Conservation (phyloP, 2,888 invertebrate species). For the Spodoptera littoralis region DNA sequence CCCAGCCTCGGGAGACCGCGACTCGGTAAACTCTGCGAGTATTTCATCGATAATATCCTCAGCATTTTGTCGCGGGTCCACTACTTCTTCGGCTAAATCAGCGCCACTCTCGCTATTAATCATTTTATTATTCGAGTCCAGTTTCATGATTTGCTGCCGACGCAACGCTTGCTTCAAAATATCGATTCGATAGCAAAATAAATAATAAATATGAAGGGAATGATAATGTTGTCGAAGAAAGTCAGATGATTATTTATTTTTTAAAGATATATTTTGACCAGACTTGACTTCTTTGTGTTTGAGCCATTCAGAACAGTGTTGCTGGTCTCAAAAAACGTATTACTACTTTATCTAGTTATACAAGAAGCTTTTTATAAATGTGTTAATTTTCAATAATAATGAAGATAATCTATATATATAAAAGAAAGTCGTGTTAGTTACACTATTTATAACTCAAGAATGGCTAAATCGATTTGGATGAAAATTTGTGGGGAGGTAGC, state of each 20-base stretch:
- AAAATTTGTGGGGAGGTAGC: too few relatives aligned
- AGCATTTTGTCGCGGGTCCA: slow-evolving; percentile 83
- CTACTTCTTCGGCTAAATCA: slow-evolving; percentile 81
- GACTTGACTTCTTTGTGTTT: slow-evolving; percentile 17
- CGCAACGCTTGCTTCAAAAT: slow-evolving; percentile 54
- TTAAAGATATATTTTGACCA: neutral
- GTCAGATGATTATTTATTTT: slow-evolving; percentile 80
- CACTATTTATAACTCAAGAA: too few relatives aligned
- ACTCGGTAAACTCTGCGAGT: slow-evolving; percentile 83
- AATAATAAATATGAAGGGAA: slow-evolving; percentile 72
- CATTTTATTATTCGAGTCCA: slow-evolving; percentile 86
- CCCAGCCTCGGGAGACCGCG: slow-evolving; percentile 73
- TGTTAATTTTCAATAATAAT: too few relatives aligned
- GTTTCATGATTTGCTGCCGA: slow-evolving; percentile 76
- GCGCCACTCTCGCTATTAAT: slow-evolving; percentile 81
- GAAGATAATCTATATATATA: too few relatives aligned
- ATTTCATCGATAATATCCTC: slow-evolving; percentile 86
- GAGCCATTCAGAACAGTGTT: slow-evolving; percentile 56
- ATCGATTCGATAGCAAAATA: slow-evolving; percentile 78
- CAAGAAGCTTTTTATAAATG: neutral
- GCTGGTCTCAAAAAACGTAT: slow-evolving; percentile 51
- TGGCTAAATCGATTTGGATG: too few relatives aligned
- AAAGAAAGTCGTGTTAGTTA: too few relatives aligned
- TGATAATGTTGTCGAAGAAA: slow-evolving; percentile 50
- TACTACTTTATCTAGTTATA: slow-evolving; percentile 27